Percentiles rank a stretch among this genome's conserved stretches.
Conservation (phyloP, 1,140 invertebrate species). For the Scaptomyza pallida region DNA sequence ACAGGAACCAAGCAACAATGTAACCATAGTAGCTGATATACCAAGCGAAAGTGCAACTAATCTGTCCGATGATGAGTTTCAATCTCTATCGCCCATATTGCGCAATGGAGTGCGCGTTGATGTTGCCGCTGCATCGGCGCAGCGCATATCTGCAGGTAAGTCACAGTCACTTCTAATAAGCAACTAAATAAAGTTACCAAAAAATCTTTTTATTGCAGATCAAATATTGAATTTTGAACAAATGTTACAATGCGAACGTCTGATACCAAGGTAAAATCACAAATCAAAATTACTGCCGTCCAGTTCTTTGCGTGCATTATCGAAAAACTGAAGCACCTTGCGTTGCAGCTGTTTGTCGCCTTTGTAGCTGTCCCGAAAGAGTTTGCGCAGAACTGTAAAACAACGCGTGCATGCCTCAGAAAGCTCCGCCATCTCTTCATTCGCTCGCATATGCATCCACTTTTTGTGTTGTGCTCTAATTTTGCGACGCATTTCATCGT, state of each 20-base stretch:
- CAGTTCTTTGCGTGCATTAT: slow-evolving; percentile 28
- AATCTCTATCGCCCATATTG: slow-evolving; percentile 61
- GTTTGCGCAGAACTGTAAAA: slow-evolving; percentile 37
- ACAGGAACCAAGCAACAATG: slow-evolving; percentile 1
- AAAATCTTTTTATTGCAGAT: slow-evolving; percentile 58
- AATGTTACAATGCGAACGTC: slow-evolving; percentile 69
- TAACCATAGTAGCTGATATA: not conserved
- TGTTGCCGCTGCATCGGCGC: slow-evolving; percentile 57
- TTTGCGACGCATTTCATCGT: slow-evolving; percentile 15
- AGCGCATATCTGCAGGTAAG: slow-evolving; percentile 73
- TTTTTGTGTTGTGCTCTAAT: slow-evolving; percentile 12
- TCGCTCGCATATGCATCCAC: not conserved
- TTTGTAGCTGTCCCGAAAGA: slow-evolving; percentile 37
- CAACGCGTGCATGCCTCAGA: slow-evolving; percentile 22
- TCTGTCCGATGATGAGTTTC: slow-evolving; percentile 71
- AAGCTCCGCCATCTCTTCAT: slow-evolving; percentile 25
- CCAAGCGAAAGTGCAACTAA: slow-evolving; percentile 31
- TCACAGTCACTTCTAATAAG: not conserved
- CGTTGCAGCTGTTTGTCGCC: slow-evolving; percentile 17
- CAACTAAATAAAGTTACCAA: not conserved
- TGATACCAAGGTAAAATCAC: slow-evolving; percentile 70
- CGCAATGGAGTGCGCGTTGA: slow-evolving; percentile 75
- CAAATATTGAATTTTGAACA: slow-evolving; percentile 75
- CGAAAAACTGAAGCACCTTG: slow-evolving; percentile 36
- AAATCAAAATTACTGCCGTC: not conserved